phyloP scores from a whole-genome alignment of 2,797 vertebrate genomes.

The Malurus leucopterus region DNA sequence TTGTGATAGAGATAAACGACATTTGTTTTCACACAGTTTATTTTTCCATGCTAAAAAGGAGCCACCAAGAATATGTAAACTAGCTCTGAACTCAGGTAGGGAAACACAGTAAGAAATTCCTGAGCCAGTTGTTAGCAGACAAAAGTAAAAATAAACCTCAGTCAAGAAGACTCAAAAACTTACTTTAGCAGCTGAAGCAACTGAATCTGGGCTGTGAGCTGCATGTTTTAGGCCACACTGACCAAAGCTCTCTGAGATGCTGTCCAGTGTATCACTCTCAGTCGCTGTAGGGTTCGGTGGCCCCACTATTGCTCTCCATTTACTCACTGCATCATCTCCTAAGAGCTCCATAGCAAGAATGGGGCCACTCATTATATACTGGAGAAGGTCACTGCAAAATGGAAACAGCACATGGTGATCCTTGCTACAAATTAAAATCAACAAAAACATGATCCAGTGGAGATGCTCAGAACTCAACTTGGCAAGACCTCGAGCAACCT shows the following conservation, averaged over 20 bases:
- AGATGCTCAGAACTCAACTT: not conserved
- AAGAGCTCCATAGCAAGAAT: constrained; percentile 91
- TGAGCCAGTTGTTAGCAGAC: not conserved
- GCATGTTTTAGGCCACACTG: constrained; percentile 82
- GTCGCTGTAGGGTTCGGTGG: constrained; percentile 77
- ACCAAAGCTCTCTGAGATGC: constrained; percentile 81
- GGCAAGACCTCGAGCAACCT: not conserved
- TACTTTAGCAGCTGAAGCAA: constrained; percentile 87
- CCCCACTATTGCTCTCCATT: constrained; percentile 85
- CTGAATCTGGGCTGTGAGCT: constrained; percentile 86
- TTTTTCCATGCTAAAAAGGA: not conserved
- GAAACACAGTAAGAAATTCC: not conserved
- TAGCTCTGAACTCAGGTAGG: not conserved
- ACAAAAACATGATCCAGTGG: not conserved
- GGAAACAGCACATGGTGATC: constrained; percentile 2
- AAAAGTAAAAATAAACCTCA: not conserved
- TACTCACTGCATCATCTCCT: constrained; percentile 85
- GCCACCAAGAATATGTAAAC: not conserved
- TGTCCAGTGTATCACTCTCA: constrained; percentile 75
- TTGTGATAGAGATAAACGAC: not conserved
- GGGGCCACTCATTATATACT: constrained; percentile 86
- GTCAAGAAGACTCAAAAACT: constrained; percentile 29
- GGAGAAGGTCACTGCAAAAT: constrained; percentile 83
- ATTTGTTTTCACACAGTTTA: not conserved
- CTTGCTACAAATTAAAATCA: not conserved